Base-by-base conservation (phyloP, 2,888 invertebrate species). In the Camponotus fellah region DNA sequence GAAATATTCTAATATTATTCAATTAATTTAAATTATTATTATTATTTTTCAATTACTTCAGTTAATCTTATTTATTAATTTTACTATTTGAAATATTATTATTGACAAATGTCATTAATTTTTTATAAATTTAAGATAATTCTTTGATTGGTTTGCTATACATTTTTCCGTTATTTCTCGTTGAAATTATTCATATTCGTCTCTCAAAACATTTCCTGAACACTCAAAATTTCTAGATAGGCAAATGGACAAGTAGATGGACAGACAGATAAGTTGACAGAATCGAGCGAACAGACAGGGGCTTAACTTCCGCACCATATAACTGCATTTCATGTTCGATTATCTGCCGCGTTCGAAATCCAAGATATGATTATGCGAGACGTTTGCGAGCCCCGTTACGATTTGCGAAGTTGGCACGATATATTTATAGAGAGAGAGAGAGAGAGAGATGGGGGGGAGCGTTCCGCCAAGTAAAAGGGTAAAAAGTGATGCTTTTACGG, bases 401-500 rank as follows among this genome's bases (percentile, higher is more conserved):
- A n/a, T 32, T 43, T 9, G 60, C 64, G 32, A 66, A 72, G 46
- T 77, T 85, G 75, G 86, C 80, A 64, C 60, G 76, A 21, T 64
- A 43, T 62, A 81, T 65, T 86, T 75, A 66, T 83, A 76, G 46
- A 14, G 12, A 10, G 10, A 43, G 10, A 43, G 49, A 75, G 77
- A 80, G 69, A 56, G 40, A 40, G 21, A 43, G 32, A 26, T 0
- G 2, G 26, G 2, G 26, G 26, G 26, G 60, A 46, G 65, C 37
- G 64, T 66, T 26, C 12, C 56, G 65, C 17, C 79, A 49, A 46
- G 60, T 60, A 62, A 46, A 71, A 62, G 26, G 60, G 17, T 71
- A 62, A 79, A 62, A 60, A 79, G 43, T 43, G 71, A 46, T 71
- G 79, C 79, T 71, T 71, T 80, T 37, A 71, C 72, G 64, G 40